Conservation (phyloP, 2,113 vertebrate species). For the cattle (Bos taurus) region ARS-UCD2.0 NW_020192292.1:5263001-5263500, state of each 20-base stretch:
- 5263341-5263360: neutral
- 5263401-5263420: neutral
- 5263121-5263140: neutral
- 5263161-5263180: neutral
- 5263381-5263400: neutral
- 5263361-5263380: neutral
- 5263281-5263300: neutral
- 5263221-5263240: neutral
- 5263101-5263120: neutral
- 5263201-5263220: neutral
- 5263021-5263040: neutral
- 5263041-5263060: neutral
- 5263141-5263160: neutral
- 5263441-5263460: neutral
- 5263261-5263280: neutral
- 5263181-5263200: neutral
- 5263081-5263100: neutral
- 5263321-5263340: neutral
- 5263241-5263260: neutral
- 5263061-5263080: neutral
- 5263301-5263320: neutral
- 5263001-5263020: neutral
- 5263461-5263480: neutral
- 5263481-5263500: neutral
- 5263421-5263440: neutral